Evolutionary conservation across 2,113 vertebrate genomes (phyloP).

Genomic region (Oplegnathus fasciatus): DNA sequence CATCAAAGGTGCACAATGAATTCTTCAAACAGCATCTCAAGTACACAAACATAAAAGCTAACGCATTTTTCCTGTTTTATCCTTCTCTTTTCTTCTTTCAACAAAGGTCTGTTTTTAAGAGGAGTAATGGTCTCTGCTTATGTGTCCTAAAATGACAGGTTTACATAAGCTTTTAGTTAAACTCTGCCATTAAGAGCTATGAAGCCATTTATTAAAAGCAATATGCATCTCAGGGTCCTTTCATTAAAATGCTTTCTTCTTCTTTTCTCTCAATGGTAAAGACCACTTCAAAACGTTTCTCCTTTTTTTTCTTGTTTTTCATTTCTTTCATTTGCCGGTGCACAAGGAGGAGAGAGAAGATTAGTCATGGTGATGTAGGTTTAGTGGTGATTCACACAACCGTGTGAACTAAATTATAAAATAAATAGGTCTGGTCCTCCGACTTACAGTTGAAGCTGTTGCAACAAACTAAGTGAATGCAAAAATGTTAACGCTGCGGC

Average conservation of each 20-base stretch:
- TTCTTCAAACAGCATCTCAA: slow-evolving; percentile 29
- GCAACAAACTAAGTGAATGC: background rate
- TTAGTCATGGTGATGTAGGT: slow-evolving; percentile 37
- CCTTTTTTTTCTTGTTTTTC: background rate
- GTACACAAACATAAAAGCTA: slow-evolving; percentile 20
- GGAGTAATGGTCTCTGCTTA: background rate
- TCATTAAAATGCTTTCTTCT: slow-evolving; percentile 45
- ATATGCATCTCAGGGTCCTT: slow-evolving; percentile 20
- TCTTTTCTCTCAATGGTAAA: slow-evolving; percentile 19
- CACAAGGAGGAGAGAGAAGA: slow-evolving; percentile 6
- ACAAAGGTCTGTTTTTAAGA: slow-evolving; percentile 20
- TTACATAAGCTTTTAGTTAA: slow-evolving; percentile 37
- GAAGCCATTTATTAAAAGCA: slow-evolving; percentile 36
- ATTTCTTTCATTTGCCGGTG: slow-evolving; percentile 36
- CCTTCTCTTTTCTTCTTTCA: background rate
- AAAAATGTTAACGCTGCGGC: background rate
- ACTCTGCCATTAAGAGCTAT: slow-evolving; percentile 19
- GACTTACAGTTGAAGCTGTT: slow-evolving; percentile 23
- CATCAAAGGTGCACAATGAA: slow-evolving; percentile 8
- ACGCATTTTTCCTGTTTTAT: slow-evolving; percentile 35
- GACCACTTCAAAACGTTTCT: background rate
- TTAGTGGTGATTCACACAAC: slow-evolving; percentile 44
- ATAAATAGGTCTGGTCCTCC: background rate
- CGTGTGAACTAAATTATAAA: slow-evolving; percentile 11
- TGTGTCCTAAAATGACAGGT: slow-evolving; percentile 27